These are phyloP conservation scores for Crossaster papposus DNA, from an alignment of 53 echinoderm and acorn worm genomes.

Conservation along the genomic window DNA sequence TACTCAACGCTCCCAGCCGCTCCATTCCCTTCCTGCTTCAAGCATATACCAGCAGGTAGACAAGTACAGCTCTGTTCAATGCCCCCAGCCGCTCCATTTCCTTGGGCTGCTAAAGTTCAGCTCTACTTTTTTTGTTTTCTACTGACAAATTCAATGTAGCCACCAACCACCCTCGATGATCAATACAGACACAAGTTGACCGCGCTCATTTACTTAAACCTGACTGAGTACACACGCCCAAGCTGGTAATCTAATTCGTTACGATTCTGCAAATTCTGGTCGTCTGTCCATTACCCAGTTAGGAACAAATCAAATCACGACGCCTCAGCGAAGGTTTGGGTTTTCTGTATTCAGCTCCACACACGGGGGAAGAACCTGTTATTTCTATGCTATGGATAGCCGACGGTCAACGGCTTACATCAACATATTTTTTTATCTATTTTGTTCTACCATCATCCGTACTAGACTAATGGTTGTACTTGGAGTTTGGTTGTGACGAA, in stretches of 20 bases:
- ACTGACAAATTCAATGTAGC: not conserved
- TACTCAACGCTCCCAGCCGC: too few species aligned
- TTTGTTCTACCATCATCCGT: not conserved
- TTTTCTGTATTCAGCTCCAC: not conserved
- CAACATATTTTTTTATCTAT: constrained; percentile 47
- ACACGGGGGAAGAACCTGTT: constrained; percentile 15
- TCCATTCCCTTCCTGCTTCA: too few species aligned
- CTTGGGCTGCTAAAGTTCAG: not conserved
- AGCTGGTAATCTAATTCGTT: constrained; percentile 45
- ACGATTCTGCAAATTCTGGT: constrained; percentile 2
- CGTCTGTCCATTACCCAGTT: constrained; percentile 43
- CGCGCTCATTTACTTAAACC: constrained; percentile 42
- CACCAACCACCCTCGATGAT: not conserved
- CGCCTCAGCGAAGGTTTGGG: not conserved
- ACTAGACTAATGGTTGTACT: not conserved
- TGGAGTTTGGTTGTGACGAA: constrained; percentile 20
- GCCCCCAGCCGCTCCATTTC: not conserved
- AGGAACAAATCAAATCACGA: constrained; percentile 44
- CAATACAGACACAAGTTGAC: constrained; percentile 27
- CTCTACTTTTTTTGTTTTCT: not conserved
- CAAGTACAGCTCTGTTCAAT: too few species aligned
- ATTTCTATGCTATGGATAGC: constrained; percentile 24
- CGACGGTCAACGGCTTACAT: constrained; percentile 45
- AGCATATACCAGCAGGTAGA: too few species aligned
- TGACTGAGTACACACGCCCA: constrained; percentile 36